Evolutionary conservation across 1,140 invertebrate genomes (phyloP).

Genomic region (Camponotus floridanus): DNA sequence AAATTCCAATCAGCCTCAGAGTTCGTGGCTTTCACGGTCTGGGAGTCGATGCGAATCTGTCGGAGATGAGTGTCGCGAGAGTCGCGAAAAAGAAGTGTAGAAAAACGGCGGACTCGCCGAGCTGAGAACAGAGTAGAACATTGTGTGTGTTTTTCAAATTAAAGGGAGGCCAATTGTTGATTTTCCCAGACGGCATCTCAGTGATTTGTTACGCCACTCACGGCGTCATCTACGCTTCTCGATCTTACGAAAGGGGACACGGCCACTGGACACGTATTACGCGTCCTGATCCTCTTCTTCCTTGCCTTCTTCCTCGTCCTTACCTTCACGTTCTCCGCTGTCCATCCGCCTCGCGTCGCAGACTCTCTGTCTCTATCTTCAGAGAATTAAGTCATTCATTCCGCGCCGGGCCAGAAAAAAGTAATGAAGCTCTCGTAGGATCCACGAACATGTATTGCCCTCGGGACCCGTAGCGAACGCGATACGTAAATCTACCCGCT

Average conservation of each 20-base stretch:
- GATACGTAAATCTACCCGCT: constrained; percentile 67
- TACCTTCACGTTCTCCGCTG: constrained; percentile 3
- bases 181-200: constrained; percentile 72
- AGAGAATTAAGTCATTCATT: constrained; percentile 76
- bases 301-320: constrained; percentile 52
- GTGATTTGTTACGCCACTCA: constrained; percentile 74
- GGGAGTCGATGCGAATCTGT: constrained; percentile 18
- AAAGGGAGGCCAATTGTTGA: constrained; percentile 75
- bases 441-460: constrained; percentile 39
- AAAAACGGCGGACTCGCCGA: constrained; percentile 18
- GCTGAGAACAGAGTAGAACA: constrained; percentile 49
- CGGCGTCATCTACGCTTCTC: constrained; percentile 60
- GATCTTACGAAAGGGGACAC: constrained; percentile 56
- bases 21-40: not conserved
- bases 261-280: constrained; percentile 58
- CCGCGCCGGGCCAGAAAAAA: constrained; percentile 65
- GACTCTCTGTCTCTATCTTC: constrained; percentile 57
- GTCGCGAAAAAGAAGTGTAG: constrained; percentile 4
- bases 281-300: constrained; percentile 55
- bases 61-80: constrained; percentile 21
- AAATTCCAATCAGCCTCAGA: not conserved
- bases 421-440: constrained; percentile 60
- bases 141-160: constrained; percentile 71
- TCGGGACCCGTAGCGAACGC: constrained; percentile 59
- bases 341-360: not conserved